Base-by-base conservation (phyloP, 2,888 invertebrate species). In the Brenthis daphne region DNA sequence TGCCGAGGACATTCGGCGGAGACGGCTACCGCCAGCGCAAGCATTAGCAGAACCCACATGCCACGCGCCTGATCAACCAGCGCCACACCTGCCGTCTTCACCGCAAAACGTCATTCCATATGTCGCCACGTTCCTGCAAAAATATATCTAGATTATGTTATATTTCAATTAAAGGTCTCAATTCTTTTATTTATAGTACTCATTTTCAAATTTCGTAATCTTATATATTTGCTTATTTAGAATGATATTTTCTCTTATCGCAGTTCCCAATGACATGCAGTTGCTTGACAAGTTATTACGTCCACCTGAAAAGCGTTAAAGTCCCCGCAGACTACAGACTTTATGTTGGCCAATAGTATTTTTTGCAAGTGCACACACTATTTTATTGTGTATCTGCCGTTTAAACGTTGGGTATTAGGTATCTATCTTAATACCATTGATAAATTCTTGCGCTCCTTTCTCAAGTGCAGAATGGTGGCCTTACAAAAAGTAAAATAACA, bases 1-100 rank as follows among this genome's bases (percentile, higher is more conserved):
- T 95, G 93, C 73, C 94, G 94, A 65, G 96, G 96, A 84, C 96
- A 96, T 79, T 95, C 95, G 81, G 95, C 94, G 80, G 92, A 88
- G 79, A 93, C 92, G 82, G 88, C 89, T 80, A 88, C 90, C 83
- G 88, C 89, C 86, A 90, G 80, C 75, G 89, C 84, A 75, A 89
- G 83, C 86, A 89, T 79, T 81, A 90, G 81, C 85, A 89, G 82
- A 83, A 95, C 96, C 90, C 90, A 97, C 84, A 92, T 92, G 74
- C 94, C 96, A 85, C 90, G 84, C 84, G 80, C 80, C 83, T 79
- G 80, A 81, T 89, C 89, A 89, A 82, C 90, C 89, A 80, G 89
- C 87, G 79, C 89, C 89, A 79, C 87, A 81, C 83, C 87, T 83
- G 77, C 84, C 87, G 84, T 87, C 89, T 78, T 86, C 86, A 78